phyloP scores from a whole-genome alignment of 1,140 invertebrate genomes.

The Adelges cooleyi region DNA sequence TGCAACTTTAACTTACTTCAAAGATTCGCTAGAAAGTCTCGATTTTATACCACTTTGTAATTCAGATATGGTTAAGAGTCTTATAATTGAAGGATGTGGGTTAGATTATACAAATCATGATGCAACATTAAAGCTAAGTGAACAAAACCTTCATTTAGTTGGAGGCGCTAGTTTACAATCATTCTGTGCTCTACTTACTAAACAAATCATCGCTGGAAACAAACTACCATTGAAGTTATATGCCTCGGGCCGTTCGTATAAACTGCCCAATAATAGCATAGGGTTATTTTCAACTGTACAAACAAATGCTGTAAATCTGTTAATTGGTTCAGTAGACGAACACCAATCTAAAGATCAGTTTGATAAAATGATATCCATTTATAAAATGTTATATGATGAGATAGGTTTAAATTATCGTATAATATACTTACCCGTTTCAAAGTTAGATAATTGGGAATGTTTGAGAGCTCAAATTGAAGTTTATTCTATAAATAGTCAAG shows the following conservation, averaged over 20 bases:
- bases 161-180: conserved; percentile 50
- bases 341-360: conserved; percentile 41
- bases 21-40: conserved; percentile 39
- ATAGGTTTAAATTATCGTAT: conserved; percentile 51
- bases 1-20: conserved; percentile 44
- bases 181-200: conserved; percentile 52
- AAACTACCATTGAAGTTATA: conserved; percentile 50
- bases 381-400: conserved; percentile 44
- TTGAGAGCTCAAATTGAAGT: conserved; percentile 51
- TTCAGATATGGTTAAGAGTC: conserved; percentile 53
- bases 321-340: conserved; percentile 41
- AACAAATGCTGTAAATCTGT: conserved; percentile 46
- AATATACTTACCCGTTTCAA: conserved; percentile 42
- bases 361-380: conserved; percentile 39
- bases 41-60: conserved; percentile 48
- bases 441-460: conserved; percentile 48
- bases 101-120: conserved; percentile 53
- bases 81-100: conserved; percentile 56
- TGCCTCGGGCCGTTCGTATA: conserved; percentile 35
- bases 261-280: conserved; percentile 31
- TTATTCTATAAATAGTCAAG: conserved; percentile 46
- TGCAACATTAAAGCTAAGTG: conserved; percentile 38
- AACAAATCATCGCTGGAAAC: conserved; percentile 43
- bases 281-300: conserved; percentile 52
- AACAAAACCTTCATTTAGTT: conserved; percentile 47